Base-by-base conservation (phyloP, 2,797 vertebrate genomes). In the Cuculus canorus region DNA sequence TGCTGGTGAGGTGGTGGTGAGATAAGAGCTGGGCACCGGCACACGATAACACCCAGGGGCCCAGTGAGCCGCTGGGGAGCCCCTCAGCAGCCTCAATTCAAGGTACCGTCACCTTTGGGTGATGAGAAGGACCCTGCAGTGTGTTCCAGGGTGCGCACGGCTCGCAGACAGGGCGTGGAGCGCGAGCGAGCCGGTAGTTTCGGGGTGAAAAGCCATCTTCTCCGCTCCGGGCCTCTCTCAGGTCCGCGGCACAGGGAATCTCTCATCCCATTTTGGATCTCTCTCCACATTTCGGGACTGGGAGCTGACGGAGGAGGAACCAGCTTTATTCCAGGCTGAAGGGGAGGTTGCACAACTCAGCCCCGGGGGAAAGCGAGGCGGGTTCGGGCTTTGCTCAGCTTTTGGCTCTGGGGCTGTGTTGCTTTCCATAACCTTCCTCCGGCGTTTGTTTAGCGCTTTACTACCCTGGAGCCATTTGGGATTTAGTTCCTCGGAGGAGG, bases 301-400 rank as follows among this genome's bases (percentile, higher is more conserved):
- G 57, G 87, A 50, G 85, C 19, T 0, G 13, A 21, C 3, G 65
- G 86, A 76, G 93, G 88, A 90, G 88, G 86, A 86, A 39, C 77
- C 28, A 21, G 66, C 73, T 48, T 65, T 79, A 65, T 88, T 94
- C 63, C 84, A 90, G 89, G 43, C 91, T 71, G 82, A 72, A 86
- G 56, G 63, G 73, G 87, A 80, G 93, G 69, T 92, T 96, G 93
- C 93, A 93, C 94, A 93, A 93, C 80, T 7, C 32, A 25, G 84
- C 88, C 78, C 76, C 21, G 15, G 63, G 47, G 85, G 86, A 90
- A 61, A 88, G 83, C 37, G 47, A 91, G 82, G n/a, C 69, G 65
- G 93, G 92, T 89, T 94, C 8, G 22, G 94, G 92, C 84, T 95
- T 88, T 8, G 43, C 96, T 91, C 73, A 70, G 70, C 48, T n/a